Percentiles rank a stretch among this genome's conserved stretches.
These are phyloP conservation scores for Schlechtendalia chinensis DNA, from an alignment of 1,140 invertebrate genomes.

Conservation along the genomic window DNA sequence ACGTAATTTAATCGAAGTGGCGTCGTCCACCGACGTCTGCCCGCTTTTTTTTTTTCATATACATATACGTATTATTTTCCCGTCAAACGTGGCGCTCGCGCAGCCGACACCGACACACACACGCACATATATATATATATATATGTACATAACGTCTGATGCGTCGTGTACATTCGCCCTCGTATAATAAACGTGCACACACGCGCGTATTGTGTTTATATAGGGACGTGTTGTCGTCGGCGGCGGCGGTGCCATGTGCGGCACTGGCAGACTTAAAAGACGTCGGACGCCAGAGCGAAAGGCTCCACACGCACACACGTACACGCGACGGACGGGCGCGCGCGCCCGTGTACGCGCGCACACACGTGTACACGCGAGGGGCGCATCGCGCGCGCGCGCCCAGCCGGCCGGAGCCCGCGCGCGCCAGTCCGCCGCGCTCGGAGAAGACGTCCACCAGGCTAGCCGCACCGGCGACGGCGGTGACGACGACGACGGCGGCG, in stretches of 20 bases:
- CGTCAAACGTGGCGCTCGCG: slow-evolving; percentile 1
- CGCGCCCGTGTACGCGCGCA: not conserved
- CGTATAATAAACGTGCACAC: slow-evolving; percentile 10
- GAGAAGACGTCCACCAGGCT: slow-evolving; percentile 42
- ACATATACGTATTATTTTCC: slow-evolving; percentile 9
- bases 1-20: slow-evolving; percentile 41
- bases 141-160: not conserved
- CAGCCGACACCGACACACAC: not conserved
- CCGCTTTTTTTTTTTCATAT: not conserved
- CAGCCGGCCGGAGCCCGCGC: slow-evolving; percentile 44
- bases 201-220: not conserved
- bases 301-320: slow-evolving; percentile 41
- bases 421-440: slow-evolving; percentile 34
- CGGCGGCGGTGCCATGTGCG: slow-evolving; percentile 12
- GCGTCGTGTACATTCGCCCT: not conserved
- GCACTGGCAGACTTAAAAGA: slow-evolving; percentile 30
- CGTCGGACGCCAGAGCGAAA: slow-evolving; percentile 46
- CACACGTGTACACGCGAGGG: not conserved
- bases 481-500: too few relatives aligned
- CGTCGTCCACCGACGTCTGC: slow-evolving; percentile 42
- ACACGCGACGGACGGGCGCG: not conserved
- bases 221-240: not conserved
- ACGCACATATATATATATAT: not conserved
- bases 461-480: slow-evolving; percentile 37
- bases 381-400: slow-evolving; percentile 9